Percentiles rank a stretch among this genome's conserved stretches.
Conservation (phyloP, 2,797 vertebrate genomes). For the Sebastolobus altivelis region DNA sequence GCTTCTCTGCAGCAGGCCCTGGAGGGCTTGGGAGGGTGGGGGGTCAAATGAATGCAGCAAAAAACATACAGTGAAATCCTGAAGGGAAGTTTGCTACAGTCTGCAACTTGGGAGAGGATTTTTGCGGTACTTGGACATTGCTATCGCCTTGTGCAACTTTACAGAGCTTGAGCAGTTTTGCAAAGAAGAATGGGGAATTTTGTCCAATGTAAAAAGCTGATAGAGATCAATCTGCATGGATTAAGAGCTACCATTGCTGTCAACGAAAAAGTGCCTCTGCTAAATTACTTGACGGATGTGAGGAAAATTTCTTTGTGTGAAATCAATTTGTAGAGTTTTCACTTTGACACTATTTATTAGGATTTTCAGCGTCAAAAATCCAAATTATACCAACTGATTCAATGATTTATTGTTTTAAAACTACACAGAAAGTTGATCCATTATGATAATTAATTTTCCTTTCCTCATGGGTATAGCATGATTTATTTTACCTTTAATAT, state of each 20-base stretch:
- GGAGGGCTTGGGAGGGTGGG: slow-evolving; percentile 1
- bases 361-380: slow-evolving; percentile 2
- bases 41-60: slow-evolving; percentile 41
- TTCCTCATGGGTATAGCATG: slow-evolving; percentile 23
- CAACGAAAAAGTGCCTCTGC: neutral
- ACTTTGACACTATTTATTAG: neutral
- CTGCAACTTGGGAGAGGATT: slow-evolving; percentile 8
- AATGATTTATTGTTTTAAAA: slow-evolving; percentile 23
- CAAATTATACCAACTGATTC: slow-evolving; percentile 17
- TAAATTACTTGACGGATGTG: slow-evolving; percentile 1
- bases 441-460: slow-evolving; percentile 18
- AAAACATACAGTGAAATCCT: slow-evolving; percentile 23
- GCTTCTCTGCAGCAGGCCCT: slow-evolving; percentile 23
- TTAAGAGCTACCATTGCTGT: neutral
- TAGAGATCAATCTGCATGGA: neutral
- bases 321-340: neutral
- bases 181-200: neutral
- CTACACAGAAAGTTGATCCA: neutral
- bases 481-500: slow-evolving; percentile 34
- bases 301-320: neutral
- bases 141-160: neutral
- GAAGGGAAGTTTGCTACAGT: slow-evolving; percentile 22
- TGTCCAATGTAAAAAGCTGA: slow-evolving; percentile 13
- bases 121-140: neutral
- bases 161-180: neutral